Conservation (phyloP, 1,140 invertebrate genomes). For the Euwallacea fornicatus region DNA sequence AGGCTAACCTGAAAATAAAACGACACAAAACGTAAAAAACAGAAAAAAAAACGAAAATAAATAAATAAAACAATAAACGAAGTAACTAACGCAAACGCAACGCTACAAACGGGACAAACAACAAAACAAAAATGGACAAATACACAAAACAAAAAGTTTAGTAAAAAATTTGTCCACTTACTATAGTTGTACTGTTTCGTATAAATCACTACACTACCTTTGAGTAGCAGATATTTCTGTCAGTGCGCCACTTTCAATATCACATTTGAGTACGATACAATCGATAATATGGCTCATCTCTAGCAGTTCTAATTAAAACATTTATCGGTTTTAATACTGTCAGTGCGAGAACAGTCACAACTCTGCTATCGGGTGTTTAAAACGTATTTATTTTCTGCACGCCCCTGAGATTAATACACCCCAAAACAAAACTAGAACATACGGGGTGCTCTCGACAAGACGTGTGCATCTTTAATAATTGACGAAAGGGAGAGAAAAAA, state of each 20-base stretch:
- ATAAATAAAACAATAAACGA: constrained; percentile 20
- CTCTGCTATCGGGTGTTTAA: too few relatives aligned
- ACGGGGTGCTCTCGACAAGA: constrained; percentile 20
- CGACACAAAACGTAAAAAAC: constrained; percentile 39
- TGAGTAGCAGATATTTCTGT: background rate
- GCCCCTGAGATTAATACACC: too few relatives aligned
- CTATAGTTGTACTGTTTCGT: constrained; percentile 2
- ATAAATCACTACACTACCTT: background rate
- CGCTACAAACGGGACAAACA: constrained; percentile 3
- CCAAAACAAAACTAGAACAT: constrained; percentile 13
- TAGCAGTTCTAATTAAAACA: too few relatives aligned
- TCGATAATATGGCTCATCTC: too few relatives aligned
- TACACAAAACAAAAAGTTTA: constrained; percentile 20
- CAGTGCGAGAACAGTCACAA: too few relatives aligned
- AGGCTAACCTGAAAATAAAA: constrained; percentile 43
- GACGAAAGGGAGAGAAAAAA: constrained; percentile 21
- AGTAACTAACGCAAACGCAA: background rate
- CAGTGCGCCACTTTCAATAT: background rate
- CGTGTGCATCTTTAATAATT: constrained; percentile 31
- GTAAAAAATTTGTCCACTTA: constrained; percentile 26
- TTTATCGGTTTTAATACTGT: too few relatives aligned
- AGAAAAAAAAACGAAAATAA: constrained; percentile 37
- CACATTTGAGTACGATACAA: too few relatives aligned
- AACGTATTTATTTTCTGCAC: too few relatives aligned
- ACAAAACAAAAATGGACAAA: constrained; percentile 15